These are phyloP conservation scores for Caloenas nicobarica DNA, from an alignment of 2,113 vertebrate species.

Conservation along the genomic window DNA sequence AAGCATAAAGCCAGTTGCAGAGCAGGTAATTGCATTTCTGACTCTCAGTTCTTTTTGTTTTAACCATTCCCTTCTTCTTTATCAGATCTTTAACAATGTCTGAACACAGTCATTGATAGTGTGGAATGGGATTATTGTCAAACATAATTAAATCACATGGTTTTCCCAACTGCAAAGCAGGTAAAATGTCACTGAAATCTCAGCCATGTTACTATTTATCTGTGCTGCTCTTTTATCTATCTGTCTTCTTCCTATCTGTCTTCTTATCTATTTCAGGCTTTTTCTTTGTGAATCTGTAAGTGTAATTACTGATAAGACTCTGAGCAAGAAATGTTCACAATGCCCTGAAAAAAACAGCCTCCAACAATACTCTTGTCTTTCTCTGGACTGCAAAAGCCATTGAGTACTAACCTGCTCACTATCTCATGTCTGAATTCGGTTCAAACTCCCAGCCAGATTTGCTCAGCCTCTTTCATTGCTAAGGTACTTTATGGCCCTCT, in stretches of 20 bases:
- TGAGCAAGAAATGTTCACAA: not conserved
- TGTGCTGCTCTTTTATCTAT: not conserved
- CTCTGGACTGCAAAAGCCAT: slow-evolving; percentile 27
- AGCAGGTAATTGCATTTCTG: not conserved
- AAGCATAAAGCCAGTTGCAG: not conserved
- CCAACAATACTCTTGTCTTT: not conserved
- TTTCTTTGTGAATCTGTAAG: slow-evolving; percentile 2
- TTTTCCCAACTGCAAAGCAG: not conserved
- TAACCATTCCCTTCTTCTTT: not conserved
- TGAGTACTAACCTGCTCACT: not conserved
- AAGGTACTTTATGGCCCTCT: slow-evolving; percentile 20
- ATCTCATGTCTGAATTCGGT: not conserved
- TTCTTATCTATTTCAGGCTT: not conserved
- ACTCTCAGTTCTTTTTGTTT: not conserved
- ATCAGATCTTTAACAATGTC: not conserved
- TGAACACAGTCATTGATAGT: not conserved
- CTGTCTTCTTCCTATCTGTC: not conserved
- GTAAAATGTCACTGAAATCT: not conserved
- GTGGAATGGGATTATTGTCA: slow-evolving; percentile 1
- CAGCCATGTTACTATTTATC: not conserved
- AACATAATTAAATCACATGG: slow-evolving; percentile 16
- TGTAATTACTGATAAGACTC: not conserved
- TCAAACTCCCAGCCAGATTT: not conserved
- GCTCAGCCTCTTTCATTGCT: not conserved
- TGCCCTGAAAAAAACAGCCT: not conserved